Evolutionary conservation across 2,888 invertebrate species (phyloP).

Genomic region (Parnassius orleans): DNA sequence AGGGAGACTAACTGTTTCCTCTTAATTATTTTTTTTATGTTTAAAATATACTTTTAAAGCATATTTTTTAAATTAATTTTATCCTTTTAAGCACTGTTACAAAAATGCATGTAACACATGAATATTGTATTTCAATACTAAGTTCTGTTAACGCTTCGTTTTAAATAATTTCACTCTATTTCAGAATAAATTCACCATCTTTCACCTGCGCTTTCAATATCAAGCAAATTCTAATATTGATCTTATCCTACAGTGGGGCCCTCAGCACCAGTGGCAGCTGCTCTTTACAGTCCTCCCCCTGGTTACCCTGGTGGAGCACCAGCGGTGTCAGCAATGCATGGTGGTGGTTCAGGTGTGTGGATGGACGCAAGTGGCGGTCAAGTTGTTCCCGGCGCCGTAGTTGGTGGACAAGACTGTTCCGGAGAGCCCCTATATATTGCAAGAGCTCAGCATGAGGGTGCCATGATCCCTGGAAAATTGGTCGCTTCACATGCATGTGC

Average conservation of each 20-base stretch:
- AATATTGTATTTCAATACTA: too few relatives aligned
- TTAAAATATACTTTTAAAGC: too few relatives aligned
- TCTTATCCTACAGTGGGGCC: constrained; percentile 41
- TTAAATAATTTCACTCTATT: too few relatives aligned
- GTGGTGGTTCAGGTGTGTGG: constrained; percentile 73
- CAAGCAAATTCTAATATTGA: constrained; percentile 3
- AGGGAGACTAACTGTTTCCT: too few relatives aligned
- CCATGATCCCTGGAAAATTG: constrained; percentile 90
- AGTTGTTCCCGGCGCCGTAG: constrained; percentile 86
- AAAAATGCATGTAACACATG: too few relatives aligned
- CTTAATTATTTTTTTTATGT: too few relatives aligned
- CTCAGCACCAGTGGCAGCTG: constrained; percentile 61
- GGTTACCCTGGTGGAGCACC: constrained; percentile 42
- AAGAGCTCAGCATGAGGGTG: constrained; percentile 89
- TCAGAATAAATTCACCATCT: not conserved
- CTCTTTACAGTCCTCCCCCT: constrained; percentile 57
- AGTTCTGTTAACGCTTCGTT: too few relatives aligned
- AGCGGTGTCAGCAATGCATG: constrained; percentile 10
- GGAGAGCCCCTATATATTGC: constrained; percentile 85
- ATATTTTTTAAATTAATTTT: too few relatives aligned
- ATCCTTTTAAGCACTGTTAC: too few relatives aligned
- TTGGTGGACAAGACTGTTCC: constrained; percentile 81
- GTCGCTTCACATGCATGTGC: constrained; percentile 88
- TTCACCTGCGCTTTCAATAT: not conserved
- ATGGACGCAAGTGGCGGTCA: constrained; percentile 82